Evolutionary conservation across 2,113 vertebrate genomes (phyloP).

Genomic region (Ancistrus triradiatus): DNA sequence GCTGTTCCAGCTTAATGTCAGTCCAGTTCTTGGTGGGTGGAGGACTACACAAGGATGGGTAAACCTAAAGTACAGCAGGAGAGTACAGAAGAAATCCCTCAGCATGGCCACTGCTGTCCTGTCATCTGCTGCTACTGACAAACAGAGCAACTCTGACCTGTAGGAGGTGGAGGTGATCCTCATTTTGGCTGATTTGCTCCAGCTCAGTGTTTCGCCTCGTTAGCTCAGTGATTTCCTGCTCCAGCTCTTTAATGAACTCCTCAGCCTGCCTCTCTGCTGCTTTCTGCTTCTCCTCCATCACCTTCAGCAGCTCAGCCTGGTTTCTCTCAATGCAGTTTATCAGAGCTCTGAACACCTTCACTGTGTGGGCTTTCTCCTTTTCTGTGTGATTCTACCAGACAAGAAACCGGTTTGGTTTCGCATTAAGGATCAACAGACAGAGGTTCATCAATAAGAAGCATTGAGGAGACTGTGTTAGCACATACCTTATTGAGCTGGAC

Average conservation of each 20-base stretch:
- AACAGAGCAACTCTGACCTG: not conserved
- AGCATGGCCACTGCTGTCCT: not conserved
- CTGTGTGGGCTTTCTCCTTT: not conserved
- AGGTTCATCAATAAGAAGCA: too few species aligned
- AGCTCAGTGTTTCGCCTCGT: not conserved
- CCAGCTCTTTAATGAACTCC: not conserved
- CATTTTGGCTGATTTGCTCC: not conserved
- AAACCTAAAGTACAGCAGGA: not conserved
- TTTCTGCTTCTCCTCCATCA: constrained; percentile 6
- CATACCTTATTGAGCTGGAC: not conserved
- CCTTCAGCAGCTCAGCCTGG: not conserved
- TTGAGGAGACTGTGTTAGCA: not conserved
- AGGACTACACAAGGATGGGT: not conserved
- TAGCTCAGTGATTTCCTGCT: not conserved
- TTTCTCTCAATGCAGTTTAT: not conserved
- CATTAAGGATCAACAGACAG: too few species aligned
- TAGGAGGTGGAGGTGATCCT: not conserved
- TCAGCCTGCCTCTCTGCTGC: not conserved
- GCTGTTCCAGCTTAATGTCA: not conserved
- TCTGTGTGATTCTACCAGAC: not conserved
- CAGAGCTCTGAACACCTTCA: not conserved
- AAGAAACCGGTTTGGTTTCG: too few species aligned
- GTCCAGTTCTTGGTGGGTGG: not conserved
- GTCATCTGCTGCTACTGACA: not conserved
- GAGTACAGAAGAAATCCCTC: not conserved